Conservation (phyloP, 2,888 invertebrate genomes). For the Macrophya annulata region DNA sequence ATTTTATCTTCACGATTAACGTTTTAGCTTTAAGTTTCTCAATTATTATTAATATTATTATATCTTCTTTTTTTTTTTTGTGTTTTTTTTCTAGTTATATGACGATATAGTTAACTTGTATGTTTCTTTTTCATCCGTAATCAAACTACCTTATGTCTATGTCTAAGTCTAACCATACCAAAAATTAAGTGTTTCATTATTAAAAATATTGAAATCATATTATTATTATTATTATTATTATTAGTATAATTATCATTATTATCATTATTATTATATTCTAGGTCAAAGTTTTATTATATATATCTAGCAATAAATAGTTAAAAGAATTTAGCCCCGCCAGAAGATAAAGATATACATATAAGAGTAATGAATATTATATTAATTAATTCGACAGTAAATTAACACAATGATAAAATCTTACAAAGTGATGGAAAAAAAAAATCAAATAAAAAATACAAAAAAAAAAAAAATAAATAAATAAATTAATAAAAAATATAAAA, state of each 20-base stretch:
- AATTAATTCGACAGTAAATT: background rate
- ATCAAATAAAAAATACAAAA: too few relatives aligned
- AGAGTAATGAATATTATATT: background rate
- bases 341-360: background rate
- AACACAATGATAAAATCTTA: background rate
- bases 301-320: too few relatives aligned
- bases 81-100: constrained; percentile 52
- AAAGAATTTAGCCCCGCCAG: background rate
- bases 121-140: background rate
- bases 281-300: background rate
- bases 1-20: background rate
- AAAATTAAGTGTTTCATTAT: constrained; percentile 50
- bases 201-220: constrained; percentile 51
- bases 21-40: background rate
- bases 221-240: background rate
- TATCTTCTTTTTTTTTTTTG: constrained; percentile 39
- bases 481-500: background rate
- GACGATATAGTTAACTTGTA: constrained; percentile 12
- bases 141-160: background rate
- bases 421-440: background rate
- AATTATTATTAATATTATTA: constrained; percentile 30
- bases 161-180: constrained; percentile 54
- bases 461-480: background rate
- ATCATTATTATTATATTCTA: background rate
- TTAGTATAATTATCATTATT: background rate